Base-by-base conservation (phyloP, 2,113 vertebrate genomes). In the Brachionichthys hirsutus region DNA sequence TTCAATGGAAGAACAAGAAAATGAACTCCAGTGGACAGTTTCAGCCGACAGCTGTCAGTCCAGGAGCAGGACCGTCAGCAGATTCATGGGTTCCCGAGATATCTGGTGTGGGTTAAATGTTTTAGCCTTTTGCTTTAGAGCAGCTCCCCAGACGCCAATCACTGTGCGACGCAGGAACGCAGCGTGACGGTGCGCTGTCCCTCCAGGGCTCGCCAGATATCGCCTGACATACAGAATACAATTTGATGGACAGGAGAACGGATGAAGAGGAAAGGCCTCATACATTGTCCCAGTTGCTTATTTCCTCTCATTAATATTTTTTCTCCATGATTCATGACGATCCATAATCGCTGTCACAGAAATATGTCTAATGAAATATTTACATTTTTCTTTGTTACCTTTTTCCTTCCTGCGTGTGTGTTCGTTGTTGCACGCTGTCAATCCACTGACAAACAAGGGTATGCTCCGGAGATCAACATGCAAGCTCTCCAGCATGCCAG, bases 381-480 rank as follows among this genome's bases (percentile, higher is more conserved):
- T 19, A 63, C 46, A 54, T 66, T 62, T 60, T 67, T 54, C 36
- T 9, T 59, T 40, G 41, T 56, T 46, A 43, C 47, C 35, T 34
- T 51, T 36, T 46, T 45, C 14, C 54, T 1, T 54, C 2, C 9
- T 30, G 40, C 40, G 2, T 65, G 50, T 62, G 43, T 60, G 50
- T 44, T 49, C 55, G 18, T 41, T 61, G 22, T 36, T 6, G 22
- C 24, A 6, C 8, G 24, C 24, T 38, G 41, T 73, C 24, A 50
- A 54, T 18, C 41, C 8, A 3, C 44, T 62, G 30, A 67, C 41
- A 36, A 55, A 78, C 45, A 43, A 24, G 49, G 44, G 48, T 49
- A 69, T 67, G 74, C 77, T 72, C 68, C 65, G 71, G 81, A 83
- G 70, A 82, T 73, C 62, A 62, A 62, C 72, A 60, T 58, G 80